A percentile compares a stretch with the other conserved stretches of the same genome.
Conservation (phyloP, 2,113 vertebrate species). For the Taurulus bubalis region DNA sequence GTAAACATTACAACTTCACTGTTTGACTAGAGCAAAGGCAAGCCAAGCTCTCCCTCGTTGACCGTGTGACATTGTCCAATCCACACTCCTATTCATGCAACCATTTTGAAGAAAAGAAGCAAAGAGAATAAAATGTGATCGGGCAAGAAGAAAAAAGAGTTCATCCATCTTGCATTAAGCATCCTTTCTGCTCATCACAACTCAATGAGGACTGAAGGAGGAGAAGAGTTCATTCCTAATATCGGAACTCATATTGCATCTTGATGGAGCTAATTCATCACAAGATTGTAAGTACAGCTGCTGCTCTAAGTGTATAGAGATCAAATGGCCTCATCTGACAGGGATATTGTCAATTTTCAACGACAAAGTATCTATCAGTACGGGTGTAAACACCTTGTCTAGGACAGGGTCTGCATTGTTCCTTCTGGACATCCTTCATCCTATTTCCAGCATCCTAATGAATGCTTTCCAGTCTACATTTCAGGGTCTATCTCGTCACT, state of each 20-base stretch:
- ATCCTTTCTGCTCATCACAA: background rate
- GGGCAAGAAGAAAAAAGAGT: background rate
- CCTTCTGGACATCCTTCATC: background rate
- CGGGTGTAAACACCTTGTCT: background rate
- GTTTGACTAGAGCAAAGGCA: slow-evolving; percentile 13
- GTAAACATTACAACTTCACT: slow-evolving; percentile 45
- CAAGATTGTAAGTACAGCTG: background rate
- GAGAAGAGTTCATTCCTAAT: background rate
- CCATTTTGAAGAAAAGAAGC: background rate
- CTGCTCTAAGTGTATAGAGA: background rate
- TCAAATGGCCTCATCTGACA: slow-evolving; percentile 1
- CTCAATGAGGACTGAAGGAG: background rate
- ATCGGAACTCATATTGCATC: background rate
- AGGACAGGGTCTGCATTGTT: background rate
- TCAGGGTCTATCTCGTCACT: background rate
- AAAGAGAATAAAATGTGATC: background rate
- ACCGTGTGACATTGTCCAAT: background rate
- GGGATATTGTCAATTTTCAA: background rate
- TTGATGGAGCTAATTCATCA: background rate
- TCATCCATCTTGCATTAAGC: background rate
- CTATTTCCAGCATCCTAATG: background rate
- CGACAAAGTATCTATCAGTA: background rate
- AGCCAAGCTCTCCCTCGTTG: background rate
- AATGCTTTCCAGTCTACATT: slow-evolving; percentile 5
- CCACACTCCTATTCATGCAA: background rate